Base-by-base conservation (phyloP, 1,140 invertebrate species). In the Mactra quadrangularis region DNA sequence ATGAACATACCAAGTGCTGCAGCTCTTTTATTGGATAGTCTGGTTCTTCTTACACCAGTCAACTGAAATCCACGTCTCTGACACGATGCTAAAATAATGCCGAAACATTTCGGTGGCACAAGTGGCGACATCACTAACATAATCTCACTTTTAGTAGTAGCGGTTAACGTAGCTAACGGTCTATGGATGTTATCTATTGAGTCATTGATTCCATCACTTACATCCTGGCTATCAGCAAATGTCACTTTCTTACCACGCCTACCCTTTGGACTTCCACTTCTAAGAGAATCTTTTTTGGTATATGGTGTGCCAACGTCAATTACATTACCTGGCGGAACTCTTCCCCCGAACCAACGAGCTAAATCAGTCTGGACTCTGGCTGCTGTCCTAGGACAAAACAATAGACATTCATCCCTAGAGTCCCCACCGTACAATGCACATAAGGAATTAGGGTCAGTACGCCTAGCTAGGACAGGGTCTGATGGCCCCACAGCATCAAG, bases 391-490 rank as follows among this genome's bases (percentile, higher is more conserved):
- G 91, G 90, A 81, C 88, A 88, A 78, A 90, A 92, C 31, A 92
- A 77, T 52, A 90, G 71, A 77, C 88, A 87, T 45, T 90, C 86
- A 33, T 90, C 89, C 19, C 87, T 62, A 17, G 89, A 87, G 38
- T 86, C 85, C 17, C 90, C 90, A 2, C 92, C 92, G 82, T 82
- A 92, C 62, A 88, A 62, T 27, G 91, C 92, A 87, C 89, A 91
- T 52, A 92, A 62, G n/a, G 89, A 92, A 71, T 89, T 91, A 0
- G 91, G 92, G 72, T 92, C 92, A 22, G 90, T 92, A 29, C 85
- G 72, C n/a, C 87, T 64, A 7, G 91, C 91, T 13, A 92, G 78
- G 3, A 76, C 70, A 45, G 89, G 90, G 76, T 92, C 92, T 19
- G 90, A 87, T 0, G 92, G 91, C 4, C 92, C 92, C 25, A 92